A percentile compares a stretch with the other conserved stretches of the same genome.
phyloP scores from a whole-genome alignment of 2,888 invertebrate species.

The Epistrophe grossulariae region DNA sequence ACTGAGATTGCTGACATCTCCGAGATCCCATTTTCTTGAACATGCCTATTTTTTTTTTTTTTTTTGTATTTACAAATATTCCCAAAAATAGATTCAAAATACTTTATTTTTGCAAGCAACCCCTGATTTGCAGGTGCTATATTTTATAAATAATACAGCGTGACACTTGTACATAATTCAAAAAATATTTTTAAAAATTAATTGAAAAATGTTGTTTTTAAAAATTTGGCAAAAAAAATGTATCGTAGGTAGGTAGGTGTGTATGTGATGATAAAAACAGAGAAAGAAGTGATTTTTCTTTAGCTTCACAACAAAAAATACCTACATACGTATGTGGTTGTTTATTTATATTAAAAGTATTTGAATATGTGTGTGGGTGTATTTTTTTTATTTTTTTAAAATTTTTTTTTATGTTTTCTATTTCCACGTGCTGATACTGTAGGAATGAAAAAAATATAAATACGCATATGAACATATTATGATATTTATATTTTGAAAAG shows the following conservation, averaged over 20 bases:
- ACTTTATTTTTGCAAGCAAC: background rate
- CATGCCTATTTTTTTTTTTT: no score
- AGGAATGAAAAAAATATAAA: background rate
- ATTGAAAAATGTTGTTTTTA: slow-evolving; percentile 40
- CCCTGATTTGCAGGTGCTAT: slow-evolving; percentile 32
- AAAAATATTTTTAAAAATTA: slow-evolving; percentile 33
- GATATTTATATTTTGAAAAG: background rate
- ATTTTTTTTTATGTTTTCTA: background rate
- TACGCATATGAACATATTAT: background rate
- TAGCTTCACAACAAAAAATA: background rate
- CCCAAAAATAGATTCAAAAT: background rate
- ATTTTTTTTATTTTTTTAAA: background rate
- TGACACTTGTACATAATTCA: slow-evolving; percentile 34
- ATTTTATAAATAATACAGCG: slow-evolving; percentile 25
- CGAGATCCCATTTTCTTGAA: no score
- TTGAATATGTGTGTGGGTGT: background rate
- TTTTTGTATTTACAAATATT: no score
- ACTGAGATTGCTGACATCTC: no score
- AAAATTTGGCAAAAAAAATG: background rate
- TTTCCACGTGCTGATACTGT: slow-evolving; percentile 10
- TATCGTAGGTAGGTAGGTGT: no score
- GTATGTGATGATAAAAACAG: background rate
- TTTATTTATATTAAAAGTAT: background rate
- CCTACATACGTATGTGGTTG: no score
- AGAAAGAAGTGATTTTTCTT: background rate